Evolutionary conservation across 2,113 vertebrate genomes (phyloP).

Genomic region (Scophthalmus maximus): DNA sequence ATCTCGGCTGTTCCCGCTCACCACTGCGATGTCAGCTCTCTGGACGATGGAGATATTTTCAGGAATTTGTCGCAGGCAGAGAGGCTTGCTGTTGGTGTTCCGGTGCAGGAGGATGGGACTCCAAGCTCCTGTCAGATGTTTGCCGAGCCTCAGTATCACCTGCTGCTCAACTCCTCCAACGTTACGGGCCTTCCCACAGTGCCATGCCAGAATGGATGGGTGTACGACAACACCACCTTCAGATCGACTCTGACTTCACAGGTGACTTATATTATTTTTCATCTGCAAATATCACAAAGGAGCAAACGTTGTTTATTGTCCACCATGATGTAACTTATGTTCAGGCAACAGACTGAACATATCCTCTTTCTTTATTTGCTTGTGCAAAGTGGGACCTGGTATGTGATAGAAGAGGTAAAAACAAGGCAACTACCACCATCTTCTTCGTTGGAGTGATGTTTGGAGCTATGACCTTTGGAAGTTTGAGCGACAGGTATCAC

Average conservation of each 20-base stretch:
- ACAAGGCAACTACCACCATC: conserved; percentile 83
- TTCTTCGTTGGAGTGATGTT: conserved; percentile 88
- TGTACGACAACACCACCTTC: conserved; percentile 86
- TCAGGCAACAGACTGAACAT: not conserved
- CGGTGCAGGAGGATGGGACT: conserved; percentile 78
- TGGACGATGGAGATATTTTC: conserved; percentile 70
- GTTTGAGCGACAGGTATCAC: conserved; percentile 87
- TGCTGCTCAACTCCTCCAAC: conserved; percentile 82
- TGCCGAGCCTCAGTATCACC: conserved; percentile 80
- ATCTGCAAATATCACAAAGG: not conserved
- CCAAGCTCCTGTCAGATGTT: conserved; percentile 87
- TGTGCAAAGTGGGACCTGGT: conserved; percentile 91
- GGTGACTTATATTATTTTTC: conserved; percentile 73
- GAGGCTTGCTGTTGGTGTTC: conserved; percentile 80
- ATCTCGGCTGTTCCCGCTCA: conserved; percentile 85
- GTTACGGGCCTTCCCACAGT: conserved; percentile 50
- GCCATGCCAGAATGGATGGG: conserved; percentile 87
- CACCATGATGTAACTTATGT: not conserved
- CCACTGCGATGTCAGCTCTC: conserved; percentile 81
- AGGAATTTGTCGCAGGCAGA: conserved; percentile 82
- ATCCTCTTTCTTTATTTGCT: not conserved
- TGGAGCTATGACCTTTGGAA: conserved; percentile 85
- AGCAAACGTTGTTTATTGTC: not conserved
- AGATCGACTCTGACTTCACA: conserved; percentile 87
- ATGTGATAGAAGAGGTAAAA: conserved; percentile 84